Base-by-base conservation (phyloP, 2,113 vertebrate genomes). In the Myotis yumanensis region DNA sequence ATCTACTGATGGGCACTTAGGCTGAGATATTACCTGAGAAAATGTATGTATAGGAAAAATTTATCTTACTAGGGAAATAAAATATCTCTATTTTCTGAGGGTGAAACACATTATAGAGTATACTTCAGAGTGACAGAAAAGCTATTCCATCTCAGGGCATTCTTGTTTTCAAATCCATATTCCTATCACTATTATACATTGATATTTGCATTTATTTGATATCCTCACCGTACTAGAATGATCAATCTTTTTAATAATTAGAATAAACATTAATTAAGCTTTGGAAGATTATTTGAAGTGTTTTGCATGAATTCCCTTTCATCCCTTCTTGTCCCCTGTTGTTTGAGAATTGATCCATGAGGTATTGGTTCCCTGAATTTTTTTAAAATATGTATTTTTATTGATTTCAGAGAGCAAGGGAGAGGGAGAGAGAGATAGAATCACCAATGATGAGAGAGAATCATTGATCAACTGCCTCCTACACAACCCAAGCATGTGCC, bases 161-260 rank as follows among this genome's bases (percentile, higher is more conserved):
- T 91, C 28, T 90, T 8, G 23, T 57, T 93, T 54, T 77, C 92
- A 95, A 94, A 73, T 69, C 12, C 11, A 57, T 37, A 76, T 43
- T 92, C 18, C 12, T 76, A 40, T 40, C 9, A 68, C 7, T 77
- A 51, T 59, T 54, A 30, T 9, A 8, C 28, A 7, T 85, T 90
- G 35, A 66, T 81, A 81, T 62, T 82, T 91, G 28, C 4, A 73
- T 89, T 57, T 57, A 40, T 76, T 87, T 73, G 14, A 85, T 72
- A 75, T 89, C 3, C 9, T 86, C 5, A 69, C 30, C 66, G 6
- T 51, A 54, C 17, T 51, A 2, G 7, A 51, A 37, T 3, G n/a
- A 75, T 75, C 51, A 89, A 37, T 71, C 32, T 59, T 82, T 91
- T 64, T 66, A 64, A 89, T 69, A 66, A 32, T 10, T 80, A 64